These are phyloP conservation scores for Lucinisca nassula DNA, from an alignment of 2,888 invertebrate genomes.

Conservation along the genomic window DNA sequence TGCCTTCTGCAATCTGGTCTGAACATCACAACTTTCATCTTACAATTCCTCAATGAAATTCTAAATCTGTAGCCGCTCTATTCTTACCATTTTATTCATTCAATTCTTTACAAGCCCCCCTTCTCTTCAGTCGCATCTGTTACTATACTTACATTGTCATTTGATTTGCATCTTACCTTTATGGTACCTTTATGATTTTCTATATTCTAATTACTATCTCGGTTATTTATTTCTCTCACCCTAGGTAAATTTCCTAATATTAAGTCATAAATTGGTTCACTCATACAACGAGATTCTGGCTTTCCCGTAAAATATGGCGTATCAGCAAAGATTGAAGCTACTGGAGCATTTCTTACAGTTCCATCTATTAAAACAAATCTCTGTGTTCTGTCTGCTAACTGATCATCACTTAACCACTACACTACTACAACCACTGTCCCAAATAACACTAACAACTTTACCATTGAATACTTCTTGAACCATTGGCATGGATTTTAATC, in stretches of 20 bases:
- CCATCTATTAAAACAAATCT: slow-evolving; percentile 28
- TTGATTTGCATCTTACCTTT: neutral
- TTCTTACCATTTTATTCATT: neutral
- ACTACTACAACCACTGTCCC: neutral
- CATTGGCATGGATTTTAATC: neutral
- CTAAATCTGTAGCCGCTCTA: too few species aligned
- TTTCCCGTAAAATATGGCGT: slow-evolving; percentile 33
- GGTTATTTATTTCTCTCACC: slow-evolving; percentile 18
- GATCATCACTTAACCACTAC: neutral
- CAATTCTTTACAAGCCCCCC: neutral
- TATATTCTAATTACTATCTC: neutral
- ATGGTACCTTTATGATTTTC: neutral
- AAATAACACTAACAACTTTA: neutral
- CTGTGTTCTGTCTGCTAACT: neutral
- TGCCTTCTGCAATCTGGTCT: neutral
- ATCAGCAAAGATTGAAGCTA: slow-evolving; percentile 21
- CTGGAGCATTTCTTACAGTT: slow-evolving; percentile 16
- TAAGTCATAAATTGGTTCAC: slow-evolving; percentile 39
- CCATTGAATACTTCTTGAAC: neutral
- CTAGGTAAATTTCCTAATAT: slow-evolving; percentile 36
- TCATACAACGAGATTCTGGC: slow-evolving; percentile 26
- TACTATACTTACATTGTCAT: neutral
- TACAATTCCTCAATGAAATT: neutral
- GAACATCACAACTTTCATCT: neutral
- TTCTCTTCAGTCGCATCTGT: neutral